These are phyloP conservation scores for Cottus gobio DNA, from an alignment of 2,113 vertebrate genomes.

Conservation along the genomic window DNA sequence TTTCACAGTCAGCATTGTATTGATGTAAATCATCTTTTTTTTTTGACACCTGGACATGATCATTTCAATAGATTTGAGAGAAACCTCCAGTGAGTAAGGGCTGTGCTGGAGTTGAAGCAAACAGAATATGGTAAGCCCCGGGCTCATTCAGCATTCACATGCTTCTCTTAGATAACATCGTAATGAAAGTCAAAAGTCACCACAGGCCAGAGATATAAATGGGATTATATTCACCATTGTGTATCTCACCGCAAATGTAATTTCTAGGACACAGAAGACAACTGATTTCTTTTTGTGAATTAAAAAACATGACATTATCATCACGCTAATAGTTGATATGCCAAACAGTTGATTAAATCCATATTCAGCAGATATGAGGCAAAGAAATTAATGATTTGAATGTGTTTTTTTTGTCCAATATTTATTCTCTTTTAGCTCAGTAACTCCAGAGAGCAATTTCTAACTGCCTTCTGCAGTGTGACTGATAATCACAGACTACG, in stretches of 20 bases:
- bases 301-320: not conserved
- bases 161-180: constrained; percentile 43
- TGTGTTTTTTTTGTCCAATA: not conserved
- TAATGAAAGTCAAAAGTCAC: constrained; percentile 44
- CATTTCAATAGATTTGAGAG: not conserved
- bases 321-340: not conserved
- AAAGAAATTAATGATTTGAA: not conserved
- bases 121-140: constrained; percentile 3
- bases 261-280: not conserved
- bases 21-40: not conserved
- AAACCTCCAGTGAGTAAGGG: not conserved
- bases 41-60: not conserved
- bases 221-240: constrained; percentile 15
- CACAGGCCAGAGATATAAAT: constrained; percentile 24
- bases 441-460: not conserved
- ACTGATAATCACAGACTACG: no score
- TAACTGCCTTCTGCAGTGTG: no score
- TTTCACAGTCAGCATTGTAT: not conserved
- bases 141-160: constrained; percentile 37
- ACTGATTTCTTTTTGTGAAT: not conserved
- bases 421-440: not conserved
- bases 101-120: constrained; percentile 9
- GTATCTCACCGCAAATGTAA: not conserved
- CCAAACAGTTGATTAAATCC: not conserved
- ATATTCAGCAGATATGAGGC: not conserved